These are phyloP conservation scores for Ruditapes philippinarum DNA, from an alignment of 1,140 invertebrate genomes.

Conservation along the genomic window DNA sequence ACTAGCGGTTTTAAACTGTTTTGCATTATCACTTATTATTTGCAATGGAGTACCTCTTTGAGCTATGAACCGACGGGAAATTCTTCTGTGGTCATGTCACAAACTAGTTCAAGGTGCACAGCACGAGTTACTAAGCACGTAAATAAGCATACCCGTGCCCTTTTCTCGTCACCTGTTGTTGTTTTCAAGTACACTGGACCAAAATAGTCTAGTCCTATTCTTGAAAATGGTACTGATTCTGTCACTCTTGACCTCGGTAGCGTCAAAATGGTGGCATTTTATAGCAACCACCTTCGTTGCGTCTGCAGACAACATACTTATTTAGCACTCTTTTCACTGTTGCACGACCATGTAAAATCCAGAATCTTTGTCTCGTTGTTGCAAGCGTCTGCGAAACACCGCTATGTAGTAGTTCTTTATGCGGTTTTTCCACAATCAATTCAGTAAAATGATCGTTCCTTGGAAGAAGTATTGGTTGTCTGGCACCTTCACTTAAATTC, in stretches of 20 bases:
- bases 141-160: neutral
- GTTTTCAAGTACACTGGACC: neutral
- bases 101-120: conserved; percentile 3
- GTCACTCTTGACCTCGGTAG: conserved; percentile 1
- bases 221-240: neutral
- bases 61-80: too few species aligned
- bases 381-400: too few species aligned
- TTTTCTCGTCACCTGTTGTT: neutral
- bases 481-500: too few species aligned
- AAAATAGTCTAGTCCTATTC: conserved; percentile 9
- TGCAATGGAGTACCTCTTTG: too few species aligned
- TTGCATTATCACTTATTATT: too few species aligned
- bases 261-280: neutral
- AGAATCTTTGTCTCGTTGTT: too few species aligned
- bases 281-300: conserved; percentile 22
- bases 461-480: too few species aligned
- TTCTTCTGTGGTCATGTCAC: conserved; percentile 13
- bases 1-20: neutral
- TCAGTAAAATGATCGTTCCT: too few species aligned
- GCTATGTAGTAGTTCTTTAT: too few species aligned
- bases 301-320: neutral
- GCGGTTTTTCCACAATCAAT: too few species aligned
- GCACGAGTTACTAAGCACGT: conserved; percentile 35
- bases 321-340: too few species aligned
- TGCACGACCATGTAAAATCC: too few species aligned